Conservation (phyloP, 2,888 invertebrate genomes). For the Melanophora roralis region DNA sequence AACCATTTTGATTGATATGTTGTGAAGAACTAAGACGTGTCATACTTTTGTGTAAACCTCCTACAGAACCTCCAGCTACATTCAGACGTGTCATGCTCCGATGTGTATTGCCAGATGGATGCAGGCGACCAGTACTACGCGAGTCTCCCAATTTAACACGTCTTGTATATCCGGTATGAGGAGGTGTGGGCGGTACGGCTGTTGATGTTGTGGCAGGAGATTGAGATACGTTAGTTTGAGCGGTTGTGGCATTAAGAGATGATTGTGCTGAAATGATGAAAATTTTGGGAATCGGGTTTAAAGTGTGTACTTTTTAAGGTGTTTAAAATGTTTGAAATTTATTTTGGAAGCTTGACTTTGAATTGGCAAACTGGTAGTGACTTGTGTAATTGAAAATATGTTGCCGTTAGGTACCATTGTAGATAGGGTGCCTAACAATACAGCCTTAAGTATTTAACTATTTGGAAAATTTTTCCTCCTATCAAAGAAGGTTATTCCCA, state of each 20-base stretch:
- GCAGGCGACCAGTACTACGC: conserved; percentile 85
- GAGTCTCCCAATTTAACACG: conserved; percentile 85
- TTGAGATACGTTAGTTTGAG: conserved; percentile 23
- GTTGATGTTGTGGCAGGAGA: conserved; percentile 57
- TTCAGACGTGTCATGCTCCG: conserved; percentile 88
- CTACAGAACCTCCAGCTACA: conserved; percentile 85
- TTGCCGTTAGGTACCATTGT: too few species aligned
- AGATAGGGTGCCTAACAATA: too few species aligned
- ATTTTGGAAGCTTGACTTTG: too few species aligned
- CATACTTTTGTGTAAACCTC: conserved; percentile 90
- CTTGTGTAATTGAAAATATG: too few species aligned
- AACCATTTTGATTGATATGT: conserved; percentile 82
- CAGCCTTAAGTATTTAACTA: too few species aligned
- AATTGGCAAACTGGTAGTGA: too few species aligned
- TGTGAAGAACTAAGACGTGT: conserved; percentile 87
- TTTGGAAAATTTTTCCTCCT: too few species aligned
- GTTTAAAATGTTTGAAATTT: background rate
- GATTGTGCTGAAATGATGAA: conserved; percentile 25
- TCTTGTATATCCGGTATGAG: conserved; percentile 79
- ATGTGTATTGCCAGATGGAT: conserved; percentile 84
- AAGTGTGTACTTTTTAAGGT: background rate
- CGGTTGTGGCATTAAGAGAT: conserved; percentile 5
- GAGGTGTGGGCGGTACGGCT: conserved; percentile 71
- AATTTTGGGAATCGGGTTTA: background rate
- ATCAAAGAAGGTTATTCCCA: too few species aligned